Evolutionary conservation across 2,113 vertebrate genomes (phyloP), one percentile per base, ranked within the genome.

Genomic region (Numenius arquata): DNA sequence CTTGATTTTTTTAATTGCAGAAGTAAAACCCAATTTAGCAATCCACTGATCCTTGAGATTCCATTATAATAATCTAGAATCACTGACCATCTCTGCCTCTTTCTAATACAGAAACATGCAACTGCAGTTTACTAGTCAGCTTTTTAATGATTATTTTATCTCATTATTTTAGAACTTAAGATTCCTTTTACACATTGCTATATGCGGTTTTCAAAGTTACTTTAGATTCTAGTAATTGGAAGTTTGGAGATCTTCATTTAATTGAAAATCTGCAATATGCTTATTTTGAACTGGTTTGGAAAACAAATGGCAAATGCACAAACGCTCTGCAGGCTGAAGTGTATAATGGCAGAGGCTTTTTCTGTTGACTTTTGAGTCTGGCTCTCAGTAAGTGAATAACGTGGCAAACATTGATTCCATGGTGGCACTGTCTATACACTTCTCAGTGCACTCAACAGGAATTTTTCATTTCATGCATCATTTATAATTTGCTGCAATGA

Each of bases 381-480:
- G 25, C 30, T 87, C 16, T 72, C 15, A 63, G 45, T 50, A 45
- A 91, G 70, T 48, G 71, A 92, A 17, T 89, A 90, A 92, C 41
- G 18, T 71, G 53, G 87, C 20, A 93, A 68, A 65, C 1, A 3
- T 5, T 66, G 89, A 85, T 73, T 93, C 55, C 10, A 3, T 53
- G 55, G 55, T 85, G 74, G 55, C 67, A 91, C 70, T 79, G 48
- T 55, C 87, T 76, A 5, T 68, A 34, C 43, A 59, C 19, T 89
- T 78, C 66, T 82, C 40, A 61, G 58, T 73, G 91, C 41, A 48
- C 47, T 96, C 63, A 84, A 76, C 19, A 59, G 92, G 91, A 92
- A 71, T 96, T 95, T 93, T 94, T 96, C 91, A 95, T 97, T 97
- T 97, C 93, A 95, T 90, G 89, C 92, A 79, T 94, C 76, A 95